These are phyloP conservation scores for Siderastrea siderea DNA, from an alignment of 92 coral and sea anemone genomes.

Conservation along the genomic window DNA sequence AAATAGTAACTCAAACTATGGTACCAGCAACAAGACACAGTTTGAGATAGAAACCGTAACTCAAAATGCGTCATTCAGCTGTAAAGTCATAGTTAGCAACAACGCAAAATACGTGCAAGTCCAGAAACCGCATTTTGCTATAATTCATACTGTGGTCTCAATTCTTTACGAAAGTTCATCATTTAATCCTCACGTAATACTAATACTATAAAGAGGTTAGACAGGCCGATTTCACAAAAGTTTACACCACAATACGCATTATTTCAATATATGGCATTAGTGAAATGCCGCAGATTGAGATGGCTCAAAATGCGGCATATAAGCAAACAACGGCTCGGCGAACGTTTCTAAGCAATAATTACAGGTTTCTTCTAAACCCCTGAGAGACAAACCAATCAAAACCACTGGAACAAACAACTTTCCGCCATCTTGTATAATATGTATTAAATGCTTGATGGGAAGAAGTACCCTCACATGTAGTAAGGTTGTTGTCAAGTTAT, in stretches of 20 bases:
- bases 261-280: constrained; percentile 19
- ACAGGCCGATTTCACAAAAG: not conserved
- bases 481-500: not conserved
- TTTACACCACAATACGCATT: constrained; percentile 6
- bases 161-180: not conserved
- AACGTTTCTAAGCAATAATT: not conserved
- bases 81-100: not conserved
- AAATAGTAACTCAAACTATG: not conserved
- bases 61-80: not conserved
- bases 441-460: not conserved
- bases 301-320: not conserved
- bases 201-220: not conserved
- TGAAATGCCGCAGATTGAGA: constrained; percentile 2
- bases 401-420: not conserved
- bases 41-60: not conserved
- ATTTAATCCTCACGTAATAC: not conserved
- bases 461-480: not conserved
- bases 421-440: not conserved
- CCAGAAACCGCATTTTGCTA: constrained; percentile 6
- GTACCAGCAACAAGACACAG: constrained; percentile 5
- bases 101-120: constrained; percentile 8
- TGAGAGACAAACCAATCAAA: not conserved
- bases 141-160: constrained; percentile 4
- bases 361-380: not conserved
- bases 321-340: not conserved